Base-by-base conservation (phyloP, 2,797 vertebrate species). In the Sebastes jordani region DNA sequence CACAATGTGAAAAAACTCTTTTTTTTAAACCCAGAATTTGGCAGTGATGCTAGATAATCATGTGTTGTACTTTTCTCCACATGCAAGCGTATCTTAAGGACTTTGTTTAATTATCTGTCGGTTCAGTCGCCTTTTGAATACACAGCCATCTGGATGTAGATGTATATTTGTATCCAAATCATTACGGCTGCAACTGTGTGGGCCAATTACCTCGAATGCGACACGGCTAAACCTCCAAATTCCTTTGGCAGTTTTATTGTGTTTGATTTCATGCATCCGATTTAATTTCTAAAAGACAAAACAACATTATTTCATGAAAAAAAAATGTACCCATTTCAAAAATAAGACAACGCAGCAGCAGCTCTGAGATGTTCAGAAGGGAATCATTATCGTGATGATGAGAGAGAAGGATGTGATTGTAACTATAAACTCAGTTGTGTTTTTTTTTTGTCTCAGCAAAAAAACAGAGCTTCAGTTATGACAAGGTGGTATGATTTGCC, bases 401-500 rank as follows among this genome's bases (percentile, higher is more conserved):
- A 87, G 74, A 80, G 72, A 38, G 74, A 78, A 34, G 67, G 65
- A 69, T 68, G 77, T 85, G 88, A 91, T 78, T 75, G 78, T 84
- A 62, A 79, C 82, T 65, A 81, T 81, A 83, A 88, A 80, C 77
- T 74, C 36, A 1, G 36, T 42, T 3, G 63, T 49, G 77, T 80
- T 68, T 64, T 88, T 82, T 88, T 90, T 84, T 85, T 71, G 87
- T 80, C 84, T 93, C 87, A 90, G 90, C 85, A 87, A 63, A 78
- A 93, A 74, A 93, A 74, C 58, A 56, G 55, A 65, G 79, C 70
- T 66, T 78, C 64, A 7, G 68, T 88, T 88, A 88, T 88, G 87
- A 91, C 83, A 89, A 86, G 86, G 79, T 38, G 78, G 86, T 86
- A 29, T 88, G 88, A 90, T 88, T 90, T 86, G 87, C 81, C 80